These are phyloP conservation scores for Lagocephalus sceleratus DNA, from an alignment of 2,797 vertebrate species.

Conservation along the genomic window DNA sequence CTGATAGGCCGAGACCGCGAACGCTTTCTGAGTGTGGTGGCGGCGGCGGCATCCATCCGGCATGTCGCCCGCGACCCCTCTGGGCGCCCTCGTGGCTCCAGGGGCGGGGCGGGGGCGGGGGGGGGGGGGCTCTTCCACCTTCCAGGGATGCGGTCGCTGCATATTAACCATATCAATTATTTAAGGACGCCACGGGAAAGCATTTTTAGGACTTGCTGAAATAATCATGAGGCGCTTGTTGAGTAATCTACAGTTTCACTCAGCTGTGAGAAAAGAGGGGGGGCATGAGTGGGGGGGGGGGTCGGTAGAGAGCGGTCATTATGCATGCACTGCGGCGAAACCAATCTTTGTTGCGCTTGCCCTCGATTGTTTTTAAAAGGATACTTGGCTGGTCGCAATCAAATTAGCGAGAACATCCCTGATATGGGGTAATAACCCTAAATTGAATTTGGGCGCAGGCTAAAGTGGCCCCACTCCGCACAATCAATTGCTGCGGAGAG, in stretches of 20 bases:
- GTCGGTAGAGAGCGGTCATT: constrained; percentile 60
- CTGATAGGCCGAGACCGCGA: no score
- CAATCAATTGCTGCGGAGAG: constrained; percentile 74
- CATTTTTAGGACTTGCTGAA: constrained; percentile 69
- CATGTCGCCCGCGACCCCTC: constrained; percentile 45
- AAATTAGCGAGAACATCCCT: constrained; percentile 78
- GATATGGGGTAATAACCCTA: constrained; percentile 76
- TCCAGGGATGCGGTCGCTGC: constrained; percentile 57
- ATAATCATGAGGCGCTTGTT: constrained; percentile 72
- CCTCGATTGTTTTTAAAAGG: constrained; percentile 75
- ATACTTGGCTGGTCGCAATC: constrained; percentile 74
- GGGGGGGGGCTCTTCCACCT: no score
- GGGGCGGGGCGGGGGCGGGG: no score
- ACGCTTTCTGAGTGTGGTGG: no score
- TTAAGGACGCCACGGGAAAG: constrained; percentile 58
- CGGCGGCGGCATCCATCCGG: no score
- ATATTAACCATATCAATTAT: constrained; percentile 69
- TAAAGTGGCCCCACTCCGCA: constrained; percentile 66
- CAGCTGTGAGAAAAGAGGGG: constrained; percentile 46
- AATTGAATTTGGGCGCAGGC: constrained; percentile 73
- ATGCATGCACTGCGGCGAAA: constrained; percentile 68
- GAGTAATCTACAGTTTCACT: constrained; percentile 65
- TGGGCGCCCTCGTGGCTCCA: constrained; percentile 58
- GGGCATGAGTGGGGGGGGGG: constrained; percentile 2
- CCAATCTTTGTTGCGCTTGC: constrained; percentile 70